Evolutionary conservation across 2,797 vertebrate genomes (phyloP), one percentile per base, ranked within the genome.

Genomic region (Cephalopachus bancanus): DNA sequence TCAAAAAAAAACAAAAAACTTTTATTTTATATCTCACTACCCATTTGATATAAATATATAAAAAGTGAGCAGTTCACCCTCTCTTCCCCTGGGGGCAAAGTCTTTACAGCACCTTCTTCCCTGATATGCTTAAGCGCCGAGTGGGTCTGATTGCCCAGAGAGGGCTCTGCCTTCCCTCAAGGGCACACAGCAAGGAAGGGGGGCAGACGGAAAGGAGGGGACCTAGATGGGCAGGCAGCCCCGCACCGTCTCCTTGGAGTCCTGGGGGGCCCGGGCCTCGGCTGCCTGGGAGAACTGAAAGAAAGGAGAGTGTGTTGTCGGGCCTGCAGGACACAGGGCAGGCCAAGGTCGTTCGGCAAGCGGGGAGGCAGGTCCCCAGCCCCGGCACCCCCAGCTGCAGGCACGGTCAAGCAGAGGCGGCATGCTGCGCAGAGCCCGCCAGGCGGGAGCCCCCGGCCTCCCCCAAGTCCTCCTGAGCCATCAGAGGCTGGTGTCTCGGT

Each of bases 241-340:
- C 95, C 86, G 78, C 85, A 95, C 94, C 67, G 64, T 95, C 85
- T 96, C 96, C 96, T 98, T 98, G 93, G 85, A 97, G 93, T 97
- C 97, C 92, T 97, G 97, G 89, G 97, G 96, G 84, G 95, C 92
- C 79, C 10, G 93, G 97, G 95, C 97, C 90, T 96, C 98, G 1
- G 97, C 83, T 93, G 95, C 96, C 0, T 97, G 96, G 78, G 97
- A 97, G 53, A 97, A 97, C 97, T 98, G 98, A 95, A 98, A 98
- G 94, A 98, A 93, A 98, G 97, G 96, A 97, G 86, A 97, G 26
- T 75, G 49, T 30, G 30, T 11, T 93, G 93, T 96, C 16, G 91
- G 92, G 93, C 75, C 60, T 30, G 26, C 2, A 2, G 72, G 20
- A 1, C 9, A 53, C 59, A 30, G 6, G 44, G 84, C 80, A 59